These are phyloP conservation scores for Diadumene lineata DNA, from an alignment of 92 coral and sea anemone genomes.

Conservation along the genomic window DNA sequence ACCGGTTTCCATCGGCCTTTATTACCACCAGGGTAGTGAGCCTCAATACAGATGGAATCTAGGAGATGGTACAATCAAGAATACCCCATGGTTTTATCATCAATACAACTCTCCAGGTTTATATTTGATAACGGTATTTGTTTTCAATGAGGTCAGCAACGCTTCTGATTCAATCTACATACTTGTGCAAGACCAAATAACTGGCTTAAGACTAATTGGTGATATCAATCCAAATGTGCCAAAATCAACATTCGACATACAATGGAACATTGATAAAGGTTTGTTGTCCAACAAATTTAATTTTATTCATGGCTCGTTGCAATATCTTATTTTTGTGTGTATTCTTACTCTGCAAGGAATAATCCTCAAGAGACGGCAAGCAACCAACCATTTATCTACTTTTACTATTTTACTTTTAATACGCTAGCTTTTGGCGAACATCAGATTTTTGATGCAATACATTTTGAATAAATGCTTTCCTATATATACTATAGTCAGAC, in stretches of 20 bases:
- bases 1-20: conserved; percentile 27
- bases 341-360: no score
- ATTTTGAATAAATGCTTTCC: no score
- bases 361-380: no score
- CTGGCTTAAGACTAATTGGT: conserved; percentile 25
- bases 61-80: conserved; percentile 49
- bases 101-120: conserved; percentile 55
- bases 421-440: no score
- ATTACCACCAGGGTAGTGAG: conserved; percentile 53
- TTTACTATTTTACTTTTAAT: no score
- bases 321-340: no score
- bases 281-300: neutral
- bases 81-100: conserved; percentile 12
- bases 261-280: conserved; percentile 58
- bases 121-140: conserved; percentile 51
- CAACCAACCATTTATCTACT: no score
- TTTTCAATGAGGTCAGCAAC: conserved; percentile 52
- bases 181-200: conserved; percentile 52
- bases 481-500: no score
- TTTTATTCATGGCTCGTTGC: no score
- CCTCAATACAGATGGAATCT: conserved; percentile 62
- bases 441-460: no score
- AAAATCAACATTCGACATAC: conserved; percentile 26
- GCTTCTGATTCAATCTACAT: conserved; percentile 29
- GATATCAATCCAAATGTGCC: conserved; percentile 45